Percentiles rank a stretch among this genome's conserved stretches.
Evolutionary conservation across 2,113 vertebrate genomes (phyloP).

Genomic region (Anolis sagrei): DNA sequence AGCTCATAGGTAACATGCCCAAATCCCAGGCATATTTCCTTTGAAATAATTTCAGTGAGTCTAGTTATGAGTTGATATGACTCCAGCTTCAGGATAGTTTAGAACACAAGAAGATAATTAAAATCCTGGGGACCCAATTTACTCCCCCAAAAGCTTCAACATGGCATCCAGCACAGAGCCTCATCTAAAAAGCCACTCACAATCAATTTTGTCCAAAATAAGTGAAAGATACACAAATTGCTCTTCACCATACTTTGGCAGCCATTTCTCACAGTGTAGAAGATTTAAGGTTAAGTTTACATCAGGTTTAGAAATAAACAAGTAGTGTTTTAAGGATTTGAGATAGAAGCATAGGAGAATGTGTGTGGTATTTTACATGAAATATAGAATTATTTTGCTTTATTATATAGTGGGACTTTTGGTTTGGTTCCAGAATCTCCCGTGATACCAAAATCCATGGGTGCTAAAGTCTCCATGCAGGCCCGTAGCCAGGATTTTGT

Average conservation of each 20-base stretch:
- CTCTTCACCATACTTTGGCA: background rate
- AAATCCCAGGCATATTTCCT: background rate
- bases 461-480: too few relatives aligned
- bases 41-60: background rate
- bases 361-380: too few relatives aligned
- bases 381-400: too few relatives aligned
- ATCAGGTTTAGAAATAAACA: too few relatives aligned
- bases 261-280: background rate
- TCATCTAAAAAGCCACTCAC: background rate
- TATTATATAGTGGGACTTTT: too few relatives aligned
- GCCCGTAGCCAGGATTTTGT: too few relatives aligned
- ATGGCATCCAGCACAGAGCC: background rate
- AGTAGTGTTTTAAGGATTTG: too few relatives aligned
- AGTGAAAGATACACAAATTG: background rate
- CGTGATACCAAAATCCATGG: too few relatives aligned
- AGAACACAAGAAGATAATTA: background rate
- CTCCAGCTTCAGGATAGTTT: background rate
- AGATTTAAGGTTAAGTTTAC: too few relatives aligned
- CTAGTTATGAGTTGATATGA: background rate
- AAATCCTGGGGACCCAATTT: background rate
- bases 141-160: rapidly evolving
- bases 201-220: background rate
- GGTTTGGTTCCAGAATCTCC: too few relatives aligned
- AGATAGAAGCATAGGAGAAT: too few relatives aligned
- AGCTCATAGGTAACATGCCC: background rate